phyloP scores from a whole-genome alignment of 2,113 vertebrate species.

The Lamprologus speciosus region DNA sequence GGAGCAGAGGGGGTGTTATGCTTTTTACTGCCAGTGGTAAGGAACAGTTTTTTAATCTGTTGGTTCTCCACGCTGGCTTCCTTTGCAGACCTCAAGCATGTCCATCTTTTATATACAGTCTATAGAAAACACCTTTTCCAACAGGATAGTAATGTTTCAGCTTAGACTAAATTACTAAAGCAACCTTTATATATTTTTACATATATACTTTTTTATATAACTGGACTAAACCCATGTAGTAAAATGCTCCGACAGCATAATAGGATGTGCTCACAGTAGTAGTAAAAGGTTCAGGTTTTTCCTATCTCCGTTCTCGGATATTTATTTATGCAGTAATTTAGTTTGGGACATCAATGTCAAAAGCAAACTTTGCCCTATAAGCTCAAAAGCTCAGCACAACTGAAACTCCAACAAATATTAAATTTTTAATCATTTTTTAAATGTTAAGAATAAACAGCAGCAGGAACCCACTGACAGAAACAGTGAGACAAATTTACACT shows the following conservation, averaged over 20 bases:
- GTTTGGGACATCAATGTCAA: not conserved
- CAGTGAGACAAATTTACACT: not conserved
- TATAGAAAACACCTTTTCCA: not conserved
- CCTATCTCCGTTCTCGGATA: not conserved
- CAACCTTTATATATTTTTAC: not conserved
- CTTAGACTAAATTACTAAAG: not conserved
- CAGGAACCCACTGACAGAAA: not conserved
- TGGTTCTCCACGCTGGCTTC: not conserved
- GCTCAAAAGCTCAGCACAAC: not conserved
- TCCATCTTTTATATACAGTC: not conserved
- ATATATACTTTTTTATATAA: not conserved
- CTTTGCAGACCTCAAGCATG: not conserved
- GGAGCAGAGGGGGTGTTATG: not conserved
- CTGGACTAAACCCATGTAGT: not conserved
- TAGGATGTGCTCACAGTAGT: not conserved
- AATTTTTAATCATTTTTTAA: not conserved
- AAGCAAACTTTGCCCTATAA: not conserved
- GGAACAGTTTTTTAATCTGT: not conserved
- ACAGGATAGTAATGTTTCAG: not conserved
- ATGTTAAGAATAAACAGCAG: not conserved
- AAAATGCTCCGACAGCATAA: not conserved
- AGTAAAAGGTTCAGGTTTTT: not conserved
- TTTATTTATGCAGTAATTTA: not conserved
- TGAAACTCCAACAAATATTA: not conserved
- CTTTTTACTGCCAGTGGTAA: not conserved